Evolutionary conservation across 2,888 invertebrate species (phyloP), one percentile per base, ranked within the genome.

Genomic region (Scaptomyza polygonia): DNA sequence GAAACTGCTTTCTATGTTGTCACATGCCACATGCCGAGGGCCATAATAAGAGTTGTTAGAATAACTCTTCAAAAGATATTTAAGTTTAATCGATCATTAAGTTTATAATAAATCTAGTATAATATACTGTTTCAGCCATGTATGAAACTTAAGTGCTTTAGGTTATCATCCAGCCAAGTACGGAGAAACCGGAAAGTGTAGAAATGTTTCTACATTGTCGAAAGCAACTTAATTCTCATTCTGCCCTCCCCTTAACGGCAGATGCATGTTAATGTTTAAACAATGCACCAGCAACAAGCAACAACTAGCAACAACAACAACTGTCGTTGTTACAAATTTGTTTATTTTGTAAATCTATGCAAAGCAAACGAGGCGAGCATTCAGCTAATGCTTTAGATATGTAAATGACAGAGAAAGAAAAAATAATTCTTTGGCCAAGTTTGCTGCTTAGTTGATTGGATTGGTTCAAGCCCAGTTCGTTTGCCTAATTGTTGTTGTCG

Each of bases 341-440:
- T 73, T 76, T 55, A 67, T 77, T 67, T 68, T 62, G 52, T 72
- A 85, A 80, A 84, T 84, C 78, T 81, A 84, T 81, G 85, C 79
- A 72, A 78, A 78, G 87, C 69, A 63, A 69, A 68, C 67, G 67
- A 74, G 72, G 72, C 86, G 69, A 53, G 64, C 86, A 72, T 72
- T 79, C 74, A 82, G 66, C 70, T 83, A 84, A 88, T 84, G 86
- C 86, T 54, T 88, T 67, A 51, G 84, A 77, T 86, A 84, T 84
- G 84, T 88, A 84, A 84, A 84, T 88, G 67, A 70, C 29, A 54
- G 52, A 36, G 8, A 75, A n/a, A 86, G n/a, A n/a, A n/a, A n/a
- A n/a, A n/a, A n/a, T n/a, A 61, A 84, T 81, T 81, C 72, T 79
- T 71, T 62, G 70, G 67, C 58, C 61, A 56, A 63, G 49, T 72